phyloP scores from a whole-genome alignment of 2,113 vertebrate species.

The Oostethus manadensis region DNA sequence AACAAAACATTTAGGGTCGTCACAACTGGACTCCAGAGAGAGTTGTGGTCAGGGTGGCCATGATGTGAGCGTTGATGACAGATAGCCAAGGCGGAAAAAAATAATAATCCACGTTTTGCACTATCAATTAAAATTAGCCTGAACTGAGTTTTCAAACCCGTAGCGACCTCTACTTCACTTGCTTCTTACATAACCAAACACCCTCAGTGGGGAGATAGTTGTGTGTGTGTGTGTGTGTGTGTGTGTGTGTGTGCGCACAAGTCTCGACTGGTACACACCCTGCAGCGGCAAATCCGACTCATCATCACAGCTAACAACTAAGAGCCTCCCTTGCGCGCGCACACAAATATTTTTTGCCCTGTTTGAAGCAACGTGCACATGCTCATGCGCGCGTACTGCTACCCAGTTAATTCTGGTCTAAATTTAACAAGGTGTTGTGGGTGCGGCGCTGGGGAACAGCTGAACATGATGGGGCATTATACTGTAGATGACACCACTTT shows the following conservation, averaged over 20 bases:
- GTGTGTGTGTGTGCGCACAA: conserved; percentile 3
- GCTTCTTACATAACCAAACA: conserved; percentile 48
- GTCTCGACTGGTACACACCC: conserved; percentile 33
- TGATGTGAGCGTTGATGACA: conserved; percentile 16
- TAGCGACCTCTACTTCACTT: conserved; percentile 33
- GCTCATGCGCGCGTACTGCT: conserved; percentile 11
- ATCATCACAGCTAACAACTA: conserved; percentile 17
- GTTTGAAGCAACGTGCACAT: conserved; percentile 6
- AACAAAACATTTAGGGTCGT: not conserved
- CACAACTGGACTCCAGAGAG: not conserved
- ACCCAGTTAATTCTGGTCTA: conserved; percentile 55
- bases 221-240: conserved; percentile 13
- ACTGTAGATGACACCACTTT: conserved; percentile 28
- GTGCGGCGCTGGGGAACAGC: conserved; percentile 41
- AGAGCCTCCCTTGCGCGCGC: not conserved
- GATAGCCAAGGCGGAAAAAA: conserved; percentile 24
- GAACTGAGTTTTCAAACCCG: conserved; percentile 43
- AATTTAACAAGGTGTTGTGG: conserved; percentile 62
- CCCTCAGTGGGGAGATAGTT: conserved; percentile 15
- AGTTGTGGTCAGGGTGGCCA: conserved; percentile 7
- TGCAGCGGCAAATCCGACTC: conserved; percentile 24
- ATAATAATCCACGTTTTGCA: conserved; percentile 42
- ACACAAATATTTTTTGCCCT: not conserved
- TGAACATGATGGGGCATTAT: conserved; percentile 55
- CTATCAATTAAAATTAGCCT: conserved; percentile 55